A percentile compares a stretch with the other conserved stretches of the same genome.
Evolutionary conservation across 1,140 invertebrate species (phyloP).

Genomic region (Laupala kohalensis): DNA sequence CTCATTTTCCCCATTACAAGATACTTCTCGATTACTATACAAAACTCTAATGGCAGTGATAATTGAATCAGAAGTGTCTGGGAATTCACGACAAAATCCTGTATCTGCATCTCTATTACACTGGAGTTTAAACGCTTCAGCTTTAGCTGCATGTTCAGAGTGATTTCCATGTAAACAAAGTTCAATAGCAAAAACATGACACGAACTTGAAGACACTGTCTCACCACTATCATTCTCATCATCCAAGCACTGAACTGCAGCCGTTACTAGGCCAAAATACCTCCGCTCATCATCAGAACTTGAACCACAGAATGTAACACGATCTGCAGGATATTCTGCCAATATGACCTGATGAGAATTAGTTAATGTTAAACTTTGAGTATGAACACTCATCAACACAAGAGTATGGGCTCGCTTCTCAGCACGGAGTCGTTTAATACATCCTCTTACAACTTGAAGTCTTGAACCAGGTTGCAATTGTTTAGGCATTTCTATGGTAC

Average conservation of each 20-base stretch:
- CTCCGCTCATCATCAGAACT: slow-evolving; percentile 79
- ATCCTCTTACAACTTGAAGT: slow-evolving; percentile 55
- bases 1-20: slow-evolving; percentile 22
- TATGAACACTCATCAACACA: slow-evolving; percentile 71
- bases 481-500: slow-evolving; percentile 89
- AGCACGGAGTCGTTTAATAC: slow-evolving; percentile 74
- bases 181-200: slow-evolving; percentile 90
- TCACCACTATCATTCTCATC: slow-evolving; percentile 28
- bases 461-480: slow-evolving; percentile 63
- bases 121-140: slow-evolving; percentile 60
- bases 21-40: slow-evolving; percentile 25
- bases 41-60: slow-evolving; percentile 44
- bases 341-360: slow-evolving; percentile 36
- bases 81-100: slow-evolving; percentile 74
- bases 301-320: slow-evolving; percentile 79
- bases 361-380: slow-evolving; percentile 61
- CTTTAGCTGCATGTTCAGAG: slow-evolving; percentile 57
- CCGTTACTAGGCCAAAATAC: slow-evolving; percentile 85
- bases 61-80: slow-evolving; percentile 73
- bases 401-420: slow-evolving; percentile 79
- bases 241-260: slow-evolving; percentile 36
- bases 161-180: slow-evolving; percentile 66
- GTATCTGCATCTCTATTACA: slow-evolving; percentile 56
- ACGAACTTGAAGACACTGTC: slow-evolving; percentile 64
- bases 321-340: slow-evolving; percentile 71